phyloP scores from a whole-genome alignment of 2,888 invertebrate species.

The Tuberolachnus salignus region DNA sequence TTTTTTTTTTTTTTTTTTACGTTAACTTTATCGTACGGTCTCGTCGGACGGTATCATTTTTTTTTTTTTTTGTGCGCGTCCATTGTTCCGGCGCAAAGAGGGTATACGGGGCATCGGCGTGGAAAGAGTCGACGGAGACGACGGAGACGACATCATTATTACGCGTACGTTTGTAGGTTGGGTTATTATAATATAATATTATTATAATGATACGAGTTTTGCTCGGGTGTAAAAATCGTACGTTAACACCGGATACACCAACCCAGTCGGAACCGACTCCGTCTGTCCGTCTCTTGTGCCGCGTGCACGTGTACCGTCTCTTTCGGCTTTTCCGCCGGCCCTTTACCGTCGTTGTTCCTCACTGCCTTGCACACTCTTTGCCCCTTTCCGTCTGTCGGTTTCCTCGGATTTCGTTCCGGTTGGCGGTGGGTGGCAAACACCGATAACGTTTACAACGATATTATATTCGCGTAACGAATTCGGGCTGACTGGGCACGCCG shows the following conservation, averaged over 20 bases:
- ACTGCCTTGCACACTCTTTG: neutral
- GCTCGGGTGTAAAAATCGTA: neutral
- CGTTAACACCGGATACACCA: neutral
- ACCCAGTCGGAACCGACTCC: too few relatives aligned
- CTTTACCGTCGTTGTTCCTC: too few relatives aligned
- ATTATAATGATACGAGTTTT: conserved; percentile 35
- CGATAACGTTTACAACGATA: conserved; percentile 22
- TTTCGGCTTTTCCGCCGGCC: neutral
- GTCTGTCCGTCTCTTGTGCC: too few relatives aligned
- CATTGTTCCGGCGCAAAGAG: neutral
- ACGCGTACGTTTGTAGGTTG: neutral
- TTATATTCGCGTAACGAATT: conserved; percentile 25
- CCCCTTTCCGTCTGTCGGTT: too few relatives aligned
- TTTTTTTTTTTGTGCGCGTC: too few relatives aligned
- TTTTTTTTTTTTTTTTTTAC: too few relatives aligned
- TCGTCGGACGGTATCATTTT: too few relatives aligned
- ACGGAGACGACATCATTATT: conserved; percentile 8
- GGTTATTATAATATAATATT: neutral
- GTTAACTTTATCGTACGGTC: too few relatives aligned
- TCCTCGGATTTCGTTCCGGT: neutral
- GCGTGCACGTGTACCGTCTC: too few relatives aligned
- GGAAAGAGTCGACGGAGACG: conserved; percentile 1
- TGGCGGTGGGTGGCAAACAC: conserved; percentile 5
- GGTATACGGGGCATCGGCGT: neutral
- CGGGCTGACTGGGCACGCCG: neutral